These are phyloP conservation scores for Schizopygopsis pylzovi DNA, from an alignment of 2,797 vertebrate species.

Conservation along the genomic window DNA sequence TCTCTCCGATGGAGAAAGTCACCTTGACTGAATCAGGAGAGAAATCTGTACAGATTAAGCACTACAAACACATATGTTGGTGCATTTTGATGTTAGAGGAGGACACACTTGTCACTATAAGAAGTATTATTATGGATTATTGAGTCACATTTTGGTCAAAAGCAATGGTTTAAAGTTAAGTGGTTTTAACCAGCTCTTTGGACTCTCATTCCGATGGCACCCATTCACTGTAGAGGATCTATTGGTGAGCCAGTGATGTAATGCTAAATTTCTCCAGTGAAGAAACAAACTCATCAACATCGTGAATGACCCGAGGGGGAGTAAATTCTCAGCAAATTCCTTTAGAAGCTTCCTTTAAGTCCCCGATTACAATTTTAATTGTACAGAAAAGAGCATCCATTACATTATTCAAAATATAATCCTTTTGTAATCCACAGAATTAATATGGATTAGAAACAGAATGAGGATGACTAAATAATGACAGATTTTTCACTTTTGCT, in stretches of 20 bases:
- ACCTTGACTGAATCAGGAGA: background rate
- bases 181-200: background rate
- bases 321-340: background rate
- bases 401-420: background rate
- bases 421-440: background rate
- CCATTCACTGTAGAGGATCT: background rate
- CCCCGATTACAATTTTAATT: background rate
- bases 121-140: background rate
- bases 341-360: background rate
- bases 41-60: background rate
- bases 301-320: background rate
- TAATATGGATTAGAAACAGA: background rate
- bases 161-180: background rate
- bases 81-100: background rate
- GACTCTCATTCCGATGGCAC: background rate
- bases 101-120: background rate
- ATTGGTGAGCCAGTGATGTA: background rate
- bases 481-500: background rate
- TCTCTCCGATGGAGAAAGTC: background rate
- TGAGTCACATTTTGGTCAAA: background rate
- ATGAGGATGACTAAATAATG: background rate
- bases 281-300: background rate
- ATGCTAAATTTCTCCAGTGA: background rate
- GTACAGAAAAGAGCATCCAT: background rate
- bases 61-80: background rate